These are phyloP conservation scores for Caerostris darwini DNA, from an alignment of 1,140 invertebrate species.

Conservation along the genomic window DNA sequence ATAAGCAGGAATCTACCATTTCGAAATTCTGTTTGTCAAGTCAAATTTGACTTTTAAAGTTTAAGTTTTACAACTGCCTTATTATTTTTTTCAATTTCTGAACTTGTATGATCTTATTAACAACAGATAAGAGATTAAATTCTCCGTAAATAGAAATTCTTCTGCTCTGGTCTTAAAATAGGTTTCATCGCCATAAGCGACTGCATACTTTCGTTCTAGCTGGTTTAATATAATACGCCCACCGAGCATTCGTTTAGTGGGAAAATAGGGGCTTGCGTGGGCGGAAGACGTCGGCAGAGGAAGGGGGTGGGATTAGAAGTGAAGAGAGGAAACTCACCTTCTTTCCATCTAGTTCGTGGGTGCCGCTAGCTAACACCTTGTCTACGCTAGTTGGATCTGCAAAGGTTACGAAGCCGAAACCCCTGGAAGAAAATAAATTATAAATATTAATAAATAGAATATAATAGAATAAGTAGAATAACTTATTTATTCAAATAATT, in stretches of 20 bases:
- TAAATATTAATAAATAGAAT: background rate
- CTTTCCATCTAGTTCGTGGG: conserved; percentile 96
- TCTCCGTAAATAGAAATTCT: too few relatives aligned
- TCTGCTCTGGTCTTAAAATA: too few relatives aligned
- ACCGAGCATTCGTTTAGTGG: background rate
- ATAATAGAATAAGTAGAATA: background rate
- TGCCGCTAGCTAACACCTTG: conserved; percentile 86
- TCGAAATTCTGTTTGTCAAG: too few relatives aligned
- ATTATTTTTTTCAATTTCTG: too few relatives aligned
- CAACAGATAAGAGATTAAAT: too few relatives aligned
- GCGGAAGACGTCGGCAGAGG: background rate
- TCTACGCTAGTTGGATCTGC: conserved; percentile 82
- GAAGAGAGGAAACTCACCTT: conserved; percentile 83
- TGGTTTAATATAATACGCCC: background rate
- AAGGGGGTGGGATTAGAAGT: background rate
- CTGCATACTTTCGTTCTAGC: background rate
- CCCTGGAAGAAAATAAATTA: conserved; percentile 87
- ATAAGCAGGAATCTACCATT: too few relatives aligned
- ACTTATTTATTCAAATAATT: too few relatives aligned
- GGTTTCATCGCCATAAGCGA: too few relatives aligned
- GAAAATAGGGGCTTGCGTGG: background rate
- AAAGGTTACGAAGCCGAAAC: conserved; percentile 89
- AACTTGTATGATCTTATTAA: too few relatives aligned
- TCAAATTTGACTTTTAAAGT: too few relatives aligned
- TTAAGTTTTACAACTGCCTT: too few relatives aligned